Evolutionary conservation across 2,113 vertebrate species (phyloP).

Genomic region (Tursiops truncatus): DNA sequence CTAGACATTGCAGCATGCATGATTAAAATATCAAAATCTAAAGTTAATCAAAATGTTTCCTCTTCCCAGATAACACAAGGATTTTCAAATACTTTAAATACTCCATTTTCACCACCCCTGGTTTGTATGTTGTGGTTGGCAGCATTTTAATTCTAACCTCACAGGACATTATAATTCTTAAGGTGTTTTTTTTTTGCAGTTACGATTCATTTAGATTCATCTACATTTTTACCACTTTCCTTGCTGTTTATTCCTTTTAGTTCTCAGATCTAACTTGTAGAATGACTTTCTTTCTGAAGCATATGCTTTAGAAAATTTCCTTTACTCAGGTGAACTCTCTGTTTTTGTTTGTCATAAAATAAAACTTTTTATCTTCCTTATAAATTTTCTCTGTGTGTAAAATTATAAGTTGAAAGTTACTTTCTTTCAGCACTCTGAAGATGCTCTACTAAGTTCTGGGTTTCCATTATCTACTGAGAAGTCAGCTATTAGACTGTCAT

Average conservation of each 20-base stretch:
- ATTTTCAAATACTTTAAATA: background rate
- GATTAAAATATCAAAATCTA: background rate
- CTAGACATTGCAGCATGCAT: background rate
- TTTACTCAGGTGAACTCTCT: background rate
- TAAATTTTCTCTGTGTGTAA: conserved; percentile 2
- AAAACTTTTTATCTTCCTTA: background rate
- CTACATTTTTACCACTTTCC: background rate
- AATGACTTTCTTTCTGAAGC: background rate
- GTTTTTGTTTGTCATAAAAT: background rate
- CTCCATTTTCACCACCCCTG: background rate
- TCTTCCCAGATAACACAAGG: background rate
- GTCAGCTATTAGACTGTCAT: background rate
- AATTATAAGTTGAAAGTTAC: background rate
- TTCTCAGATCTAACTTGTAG: background rate
- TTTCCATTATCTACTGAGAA: background rate
- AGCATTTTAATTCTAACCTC: background rate
- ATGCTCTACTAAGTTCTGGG: background rate
- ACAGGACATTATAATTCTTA: background rate
- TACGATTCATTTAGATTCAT: background rate
- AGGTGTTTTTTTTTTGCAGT: background rate
- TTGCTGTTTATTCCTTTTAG: background rate
- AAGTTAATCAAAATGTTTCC: background rate
- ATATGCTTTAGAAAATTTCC: background rate
- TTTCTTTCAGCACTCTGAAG: background rate
- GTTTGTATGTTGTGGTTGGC: background rate